phyloP scores from a whole-genome alignment of 2,113 vertebrate species.

The Hucho hucho region DNA sequence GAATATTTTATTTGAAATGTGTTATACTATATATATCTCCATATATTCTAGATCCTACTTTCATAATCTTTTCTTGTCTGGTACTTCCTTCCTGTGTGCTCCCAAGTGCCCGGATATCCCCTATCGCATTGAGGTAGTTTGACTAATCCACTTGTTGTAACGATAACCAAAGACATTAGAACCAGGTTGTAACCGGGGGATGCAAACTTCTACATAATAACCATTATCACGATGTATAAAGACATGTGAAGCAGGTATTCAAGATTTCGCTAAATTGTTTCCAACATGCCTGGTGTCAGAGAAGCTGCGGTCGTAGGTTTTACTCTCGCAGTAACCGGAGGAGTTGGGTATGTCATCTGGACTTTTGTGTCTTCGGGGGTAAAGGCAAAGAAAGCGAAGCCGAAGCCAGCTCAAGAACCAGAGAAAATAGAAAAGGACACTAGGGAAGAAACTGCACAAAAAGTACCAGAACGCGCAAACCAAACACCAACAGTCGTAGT shows the following conservation, averaged over 20 bases:
- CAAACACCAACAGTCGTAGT: not conserved
- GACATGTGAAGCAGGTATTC: not conserved
- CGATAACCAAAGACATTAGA: too few relatives aligned
- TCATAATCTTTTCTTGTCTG: too few relatives aligned
- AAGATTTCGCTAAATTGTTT: not conserved
- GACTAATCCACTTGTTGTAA: slow-evolving; percentile 60
- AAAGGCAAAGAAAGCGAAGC: too few relatives aligned
- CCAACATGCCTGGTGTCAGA: slow-evolving; percentile 62
- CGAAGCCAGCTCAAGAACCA: not conserved
- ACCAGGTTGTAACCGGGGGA: slow-evolving; percentile 9
- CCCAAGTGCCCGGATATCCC: not conserved
- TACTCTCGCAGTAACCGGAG: slow-evolving; percentile 63
- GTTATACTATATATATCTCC: too few relatives aligned
- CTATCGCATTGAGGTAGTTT: slow-evolving; percentile 4
- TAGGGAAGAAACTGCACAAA: not conserved
- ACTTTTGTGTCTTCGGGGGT: slow-evolving; percentile 38
- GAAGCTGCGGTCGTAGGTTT: slow-evolving; percentile 57
- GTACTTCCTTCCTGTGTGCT: slow-evolving; percentile 40
- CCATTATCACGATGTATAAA: not conserved
- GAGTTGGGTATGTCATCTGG: slow-evolving; percentile 68
- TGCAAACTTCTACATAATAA: not conserved
- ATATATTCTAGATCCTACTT: too few relatives aligned
- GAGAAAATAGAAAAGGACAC: not conserved
- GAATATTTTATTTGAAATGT: too few relatives aligned
- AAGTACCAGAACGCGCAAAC: not conserved